phyloP scores from a whole-genome alignment of 2,888 invertebrate species.

The Neelides folsomi region DNA sequence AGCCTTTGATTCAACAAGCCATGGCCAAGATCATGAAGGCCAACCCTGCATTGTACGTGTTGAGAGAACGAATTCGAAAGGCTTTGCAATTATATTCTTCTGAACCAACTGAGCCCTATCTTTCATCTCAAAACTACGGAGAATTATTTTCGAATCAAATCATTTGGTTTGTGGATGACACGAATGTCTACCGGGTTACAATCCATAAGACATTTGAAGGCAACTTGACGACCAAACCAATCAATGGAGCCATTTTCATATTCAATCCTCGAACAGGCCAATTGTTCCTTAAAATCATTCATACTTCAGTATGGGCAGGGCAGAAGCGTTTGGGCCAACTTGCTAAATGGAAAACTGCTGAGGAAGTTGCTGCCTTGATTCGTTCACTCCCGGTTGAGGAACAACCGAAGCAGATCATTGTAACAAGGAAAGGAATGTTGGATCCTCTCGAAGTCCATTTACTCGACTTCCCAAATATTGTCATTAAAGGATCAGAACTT shows the following conservation, averaged over 20 bases:
- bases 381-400: conserved; percentile 97
- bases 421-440: conserved; percentile 98
- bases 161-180: conserved; percentile 99
- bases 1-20: conserved; percentile 94
- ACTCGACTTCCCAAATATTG: conserved; percentile 99
- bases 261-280: conserved; percentile 99
- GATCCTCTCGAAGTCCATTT: conserved; percentile 98
- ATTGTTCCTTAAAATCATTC: conserved; percentile 97
- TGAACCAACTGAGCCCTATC: conserved; percentile 97
- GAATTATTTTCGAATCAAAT: conserved; percentile 99
- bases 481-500: conserved; percentile 97
- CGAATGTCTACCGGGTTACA: conserved; percentile 97
- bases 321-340: conserved; percentile 98
- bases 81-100: conserved; percentile 95
- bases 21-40: conserved; percentile 99
- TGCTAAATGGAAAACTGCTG: conserved; percentile 99
- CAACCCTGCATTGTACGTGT: conserved; percentile 93
- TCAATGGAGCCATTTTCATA: conserved; percentile 99
- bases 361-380: conserved; percentile 98
- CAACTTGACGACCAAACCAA: conserved; percentile 96
- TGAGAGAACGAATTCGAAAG: conserved; percentile 95
- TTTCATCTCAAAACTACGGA: conserved; percentile 98
- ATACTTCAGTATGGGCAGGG: conserved; percentile 99
- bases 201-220: conserved; percentile 99
- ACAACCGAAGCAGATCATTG: conserved; percentile 99